Base-by-base conservation (phyloP, 1,140 invertebrate genomes). In the Drosophila yakuba region DNA sequence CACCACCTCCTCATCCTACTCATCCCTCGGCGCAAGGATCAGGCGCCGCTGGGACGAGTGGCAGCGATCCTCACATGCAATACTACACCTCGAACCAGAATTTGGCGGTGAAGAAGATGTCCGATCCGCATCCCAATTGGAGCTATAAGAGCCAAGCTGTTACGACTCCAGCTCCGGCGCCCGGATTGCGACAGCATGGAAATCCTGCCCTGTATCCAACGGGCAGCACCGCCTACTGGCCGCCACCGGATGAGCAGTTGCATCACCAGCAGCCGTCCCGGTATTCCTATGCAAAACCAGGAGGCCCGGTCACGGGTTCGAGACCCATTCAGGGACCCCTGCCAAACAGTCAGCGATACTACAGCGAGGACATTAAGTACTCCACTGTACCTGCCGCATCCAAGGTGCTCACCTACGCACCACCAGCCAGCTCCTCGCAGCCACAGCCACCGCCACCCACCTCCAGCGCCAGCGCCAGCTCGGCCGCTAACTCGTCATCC, bases 21-120 rank as follows among this genome's bases (percentile, higher is more conserved):
- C 56, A 41, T 25, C 17, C 62, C 3, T 47, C 55, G 15, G 10
- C 36, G 0, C 39, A 55, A 17, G 60, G 41, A 15, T 7, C 38
- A 2, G 64, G 66, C 4, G 10, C 32, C 14, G 17, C 57, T 7
- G 17, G 25, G 8, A 48, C 63, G 50, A 35, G 50, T 39, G 78
- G 64, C 25, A 63, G 54, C 51, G 84, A 89, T 78, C 84, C 84
- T 7, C 84, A 89, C 50, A 52, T 84, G 60, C 84, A 89, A 55
- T 88, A 88, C 47, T 88, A 88, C 66, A 88, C 84, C 60, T 89
- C 84, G 20, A 88, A 88, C 39, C 76, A 86, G n/a, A 86, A 78
- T 43, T 55, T 88, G 66, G 14, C 48, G n/a, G 58, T 44, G 23
- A 88, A 80, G 35, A 84, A 83, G 38, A 25, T 72, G 45, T 47